phyloP scores from a whole-genome alignment of 2,888 invertebrate species.

The Leucoma salicis region DNA sequence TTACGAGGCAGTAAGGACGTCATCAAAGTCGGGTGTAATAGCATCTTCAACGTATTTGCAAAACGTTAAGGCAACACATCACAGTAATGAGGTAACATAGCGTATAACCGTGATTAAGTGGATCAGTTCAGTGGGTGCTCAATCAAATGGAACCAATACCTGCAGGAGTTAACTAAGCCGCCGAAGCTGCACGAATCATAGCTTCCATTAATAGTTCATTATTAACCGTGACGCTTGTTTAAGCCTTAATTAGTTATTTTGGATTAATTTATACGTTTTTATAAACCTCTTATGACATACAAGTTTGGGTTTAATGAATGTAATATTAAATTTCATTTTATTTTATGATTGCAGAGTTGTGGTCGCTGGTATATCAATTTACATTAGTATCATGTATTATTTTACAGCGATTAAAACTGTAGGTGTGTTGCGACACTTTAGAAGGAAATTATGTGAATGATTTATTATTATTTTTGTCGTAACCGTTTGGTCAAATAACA shows the following conservation, averaged over 20 bases:
- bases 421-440: too few species aligned
- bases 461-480: too few species aligned
- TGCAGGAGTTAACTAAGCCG: slow-evolving; percentile 41
- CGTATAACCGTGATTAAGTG: slow-evolving; percentile 60
- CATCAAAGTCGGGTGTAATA: slow-evolving; percentile 9
- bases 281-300: too few species aligned
- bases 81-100: slow-evolving; percentile 45
- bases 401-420: too few species aligned
- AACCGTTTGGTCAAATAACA: too few species aligned
- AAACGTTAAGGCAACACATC: slow-evolving; percentile 31
- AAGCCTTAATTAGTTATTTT: slow-evolving; percentile 22
- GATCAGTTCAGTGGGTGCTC: slow-evolving; percentile 52
- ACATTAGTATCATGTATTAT: too few species aligned
- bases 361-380: too few species aligned
- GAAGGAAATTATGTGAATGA: too few species aligned
- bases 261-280: too few species aligned
- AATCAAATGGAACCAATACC: slow-evolving; percentile 61
- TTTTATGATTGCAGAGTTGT: too few species aligned
- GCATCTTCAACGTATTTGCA: slow-evolving; percentile 12
- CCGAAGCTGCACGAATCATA: slow-evolving; percentile 47
- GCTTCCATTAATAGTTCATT: slow-evolving; percentile 48
- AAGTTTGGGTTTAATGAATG: too few species aligned
- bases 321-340: too few species aligned
- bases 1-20: slow-evolving; percentile 7
- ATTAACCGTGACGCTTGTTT: slow-evolving; percentile 48